Evolutionary conservation across 2,797 vertebrate genomes (phyloP), one percentile per base, ranked within the genome.

Genomic region (Dendrocincla fuliginosa): DNA sequence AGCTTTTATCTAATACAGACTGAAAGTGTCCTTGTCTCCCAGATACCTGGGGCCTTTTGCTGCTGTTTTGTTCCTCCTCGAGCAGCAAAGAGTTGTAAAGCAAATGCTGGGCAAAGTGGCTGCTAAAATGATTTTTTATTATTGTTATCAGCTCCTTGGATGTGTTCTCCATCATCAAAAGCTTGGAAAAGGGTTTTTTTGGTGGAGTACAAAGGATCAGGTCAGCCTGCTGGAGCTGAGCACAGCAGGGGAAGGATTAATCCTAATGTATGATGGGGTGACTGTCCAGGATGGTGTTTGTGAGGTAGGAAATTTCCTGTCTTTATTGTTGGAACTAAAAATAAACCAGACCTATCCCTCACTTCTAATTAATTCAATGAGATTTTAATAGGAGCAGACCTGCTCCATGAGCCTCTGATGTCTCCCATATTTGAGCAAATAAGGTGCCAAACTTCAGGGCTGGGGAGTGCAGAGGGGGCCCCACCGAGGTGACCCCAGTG

Each of bases 401-500:
- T 69, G 73, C 69, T 86, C 49, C 14, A 6, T 28, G 23, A 81
- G 20, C 5, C 75, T 39, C 32, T 59, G 63, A 1, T 70, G 15
- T 63, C 90, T 83, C 60, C 52, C 32, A 60, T 52, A 23, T 53
- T 33, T 1, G 6, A 91, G 35, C 30, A 81, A 74, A 85, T 2
- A 13, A 84, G 30, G 55, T 60, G 46, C 65, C 73, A 90, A 85
- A 19, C 37, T 28, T n/a, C 56, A 33, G 8, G 42, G 35, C 41
- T 46, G 53, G 19, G 28, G 22, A 53, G 14, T 0, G 0, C 44
- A 55, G 30, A 33, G 18, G 53, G 11, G 13, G 67, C 18, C 25
- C 1, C 9, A 56, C 39, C 16, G 61, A 37, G 16, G 16, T 0
- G 5, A 67, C 10, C 19, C 32, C 2, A 1, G 17, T 1, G 2